These are phyloP conservation scores for Scrobipalpa costella DNA, from an alignment of 2,888 invertebrate species.

Conservation along the genomic window DNA sequence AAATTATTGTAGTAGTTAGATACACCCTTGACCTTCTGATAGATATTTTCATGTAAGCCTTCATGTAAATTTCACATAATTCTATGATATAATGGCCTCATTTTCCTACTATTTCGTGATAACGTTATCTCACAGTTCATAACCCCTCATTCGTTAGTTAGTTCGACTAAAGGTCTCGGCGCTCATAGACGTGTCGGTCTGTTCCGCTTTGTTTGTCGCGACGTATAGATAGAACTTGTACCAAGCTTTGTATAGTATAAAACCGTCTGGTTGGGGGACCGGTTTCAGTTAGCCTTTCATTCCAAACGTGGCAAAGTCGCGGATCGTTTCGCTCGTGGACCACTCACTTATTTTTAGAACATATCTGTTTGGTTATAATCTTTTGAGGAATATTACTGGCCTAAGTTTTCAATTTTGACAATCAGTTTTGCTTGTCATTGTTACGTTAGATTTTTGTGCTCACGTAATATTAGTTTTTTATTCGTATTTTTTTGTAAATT, in stretches of 20 bases:
- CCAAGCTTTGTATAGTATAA: constrained; percentile 1
- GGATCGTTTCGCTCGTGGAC: constrained; percentile 10
- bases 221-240: too few relatives aligned
- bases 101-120: neutral
- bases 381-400: neutral
- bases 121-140: neutral
- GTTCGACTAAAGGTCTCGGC: constrained; percentile 3
- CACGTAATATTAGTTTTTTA: constrained; percentile 25
- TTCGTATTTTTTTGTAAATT: constrained; percentile 24
- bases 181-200: neutral
- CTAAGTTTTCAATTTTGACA: neutral
- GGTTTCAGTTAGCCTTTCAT: constrained; percentile 44
- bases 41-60: neutral
- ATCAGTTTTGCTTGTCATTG: neutral
- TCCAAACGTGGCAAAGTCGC: constrained; percentile 38
- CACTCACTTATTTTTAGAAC: neutral
- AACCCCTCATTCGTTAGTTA: constrained; percentile 2
- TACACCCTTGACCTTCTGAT: too few relatives aligned
- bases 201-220: neutral
- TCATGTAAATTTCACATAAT: neutral
- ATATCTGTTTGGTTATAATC: neutral
- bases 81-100: neutral
- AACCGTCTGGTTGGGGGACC: constrained; percentile 36
- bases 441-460: constrained; percentile 30
- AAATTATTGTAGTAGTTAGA: too few relatives aligned